phyloP scores from a whole-genome alignment of 2,888 invertebrate species.

The Eupeodes latifasciatus region DNA sequence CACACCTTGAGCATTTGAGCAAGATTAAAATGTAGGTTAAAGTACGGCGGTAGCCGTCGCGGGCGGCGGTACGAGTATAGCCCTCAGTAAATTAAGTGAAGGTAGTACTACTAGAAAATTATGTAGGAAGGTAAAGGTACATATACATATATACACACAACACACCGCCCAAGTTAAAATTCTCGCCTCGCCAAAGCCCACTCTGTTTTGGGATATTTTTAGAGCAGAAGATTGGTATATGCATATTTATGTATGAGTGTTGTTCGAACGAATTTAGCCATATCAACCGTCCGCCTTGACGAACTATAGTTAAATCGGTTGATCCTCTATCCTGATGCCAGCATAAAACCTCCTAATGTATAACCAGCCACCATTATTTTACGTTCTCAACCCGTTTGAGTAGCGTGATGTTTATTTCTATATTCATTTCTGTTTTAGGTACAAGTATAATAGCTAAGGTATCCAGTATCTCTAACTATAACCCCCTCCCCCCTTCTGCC shows the following conservation, averaged over 20 bases:
- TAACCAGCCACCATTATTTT: conserved; percentile 15
- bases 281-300: neutral
- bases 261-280: conserved; percentile 62
- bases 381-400: conserved; percentile 24
- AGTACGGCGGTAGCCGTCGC: conserved; percentile 60
- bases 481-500: conserved; percentile 31
- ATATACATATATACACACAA: neutral
- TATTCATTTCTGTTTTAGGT: conserved; percentile 44
- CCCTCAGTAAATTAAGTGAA: conserved; percentile 17
- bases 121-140: conserved; percentile 8
- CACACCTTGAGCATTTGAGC: neutral
- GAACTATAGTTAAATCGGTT: conserved; percentile 46
- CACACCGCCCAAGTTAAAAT: conserved; percentile 26
- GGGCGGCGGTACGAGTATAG: neutral
- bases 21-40: conserved; percentile 64
- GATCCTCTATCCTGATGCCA: neutral
- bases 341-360: neutral
- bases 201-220: conserved; percentile 51
- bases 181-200: conserved; percentile 5
- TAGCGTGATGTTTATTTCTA: conserved; percentile 52
- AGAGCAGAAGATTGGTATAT: conserved; percentile 62
- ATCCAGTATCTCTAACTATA: conserved; percentile 57
- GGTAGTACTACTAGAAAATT: conserved; percentile 52
- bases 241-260: conserved; percentile 30
- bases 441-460: neutral